Evolutionary conservation across 1,140 invertebrate genomes (phyloP).

Genomic region (Ditylenchus dipsaci): DNA sequence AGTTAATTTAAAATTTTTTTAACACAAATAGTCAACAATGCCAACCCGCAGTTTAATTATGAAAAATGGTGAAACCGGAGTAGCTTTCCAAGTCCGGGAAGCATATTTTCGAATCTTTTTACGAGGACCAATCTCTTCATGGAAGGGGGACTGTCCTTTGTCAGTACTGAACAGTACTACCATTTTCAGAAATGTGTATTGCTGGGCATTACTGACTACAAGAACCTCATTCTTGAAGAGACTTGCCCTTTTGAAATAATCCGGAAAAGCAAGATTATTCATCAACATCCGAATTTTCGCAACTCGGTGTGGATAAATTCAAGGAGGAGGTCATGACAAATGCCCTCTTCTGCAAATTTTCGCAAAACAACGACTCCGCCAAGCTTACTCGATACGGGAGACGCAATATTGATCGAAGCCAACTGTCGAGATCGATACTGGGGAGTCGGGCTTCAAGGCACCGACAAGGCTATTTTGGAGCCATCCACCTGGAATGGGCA

Average conservation of each 20-base stretch:
- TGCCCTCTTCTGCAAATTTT: background rate
- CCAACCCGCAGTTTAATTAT: background rate
- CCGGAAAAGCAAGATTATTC: background rate
- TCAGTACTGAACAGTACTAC: background rate
- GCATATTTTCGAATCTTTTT: background rate
- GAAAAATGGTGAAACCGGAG: background rate
- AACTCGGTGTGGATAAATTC: constrained; percentile 1
- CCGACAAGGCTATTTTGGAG: too few species aligned
- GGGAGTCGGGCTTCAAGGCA: background rate
- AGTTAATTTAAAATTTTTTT: too few species aligned
- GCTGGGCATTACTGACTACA: background rate
- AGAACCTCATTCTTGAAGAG: background rate
- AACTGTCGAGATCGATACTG: background rate
- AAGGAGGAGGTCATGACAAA: background rate
- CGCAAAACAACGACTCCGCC: background rate
- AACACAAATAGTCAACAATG: too few species aligned
- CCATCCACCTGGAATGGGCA: too few species aligned
- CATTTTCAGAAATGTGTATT: background rate
- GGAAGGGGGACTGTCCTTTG: background rate
- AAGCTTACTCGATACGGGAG: background rate
- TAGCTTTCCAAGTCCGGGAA: background rate
- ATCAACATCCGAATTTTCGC: background rate
- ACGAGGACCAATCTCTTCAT: background rate
- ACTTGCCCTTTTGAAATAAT: constrained; percentile 4
- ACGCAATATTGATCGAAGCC: constrained; percentile 1